These are phyloP conservation scores for Ladona fulva DNA, from an alignment of 1,140 invertebrate species.

Conservation along the genomic window DNA sequence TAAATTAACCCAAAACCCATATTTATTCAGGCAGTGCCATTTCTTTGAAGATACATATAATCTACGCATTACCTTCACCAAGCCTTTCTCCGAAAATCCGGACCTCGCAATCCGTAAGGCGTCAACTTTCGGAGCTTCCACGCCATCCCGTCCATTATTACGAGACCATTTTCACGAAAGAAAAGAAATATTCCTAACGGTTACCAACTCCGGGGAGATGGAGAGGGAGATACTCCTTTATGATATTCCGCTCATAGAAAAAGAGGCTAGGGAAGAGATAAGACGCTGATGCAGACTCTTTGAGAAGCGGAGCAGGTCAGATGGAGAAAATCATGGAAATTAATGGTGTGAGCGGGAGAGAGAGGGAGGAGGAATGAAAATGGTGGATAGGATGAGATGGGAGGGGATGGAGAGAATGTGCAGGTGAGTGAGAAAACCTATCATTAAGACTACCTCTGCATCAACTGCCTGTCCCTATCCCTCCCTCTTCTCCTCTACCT, in stretches of 20 bases:
- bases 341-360: background rate
- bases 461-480: background rate
- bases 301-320: background rate
- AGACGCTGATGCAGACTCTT: background rate
- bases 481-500: background rate
- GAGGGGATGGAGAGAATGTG: background rate
- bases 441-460: slow-evolving; percentile 5
- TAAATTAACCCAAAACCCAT: too few relatives aligned
- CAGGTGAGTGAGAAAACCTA: slow-evolving; percentile 8
- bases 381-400: background rate
- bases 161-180: too few relatives aligned
- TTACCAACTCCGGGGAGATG: too few relatives aligned
- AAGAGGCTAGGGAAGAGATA: background rate
- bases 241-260: background rate
- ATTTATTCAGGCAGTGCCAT: too few relatives aligned
- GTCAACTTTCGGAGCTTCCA: too few relatives aligned
- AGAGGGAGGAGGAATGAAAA: background rate
- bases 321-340: slow-evolving; percentile 6
- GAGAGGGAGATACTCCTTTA: background rate
- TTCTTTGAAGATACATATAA: too few relatives aligned
- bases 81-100: too few relatives aligned
- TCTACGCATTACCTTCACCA: too few relatives aligned
- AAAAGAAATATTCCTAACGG: too few relatives aligned
- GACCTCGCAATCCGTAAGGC: too few relatives aligned
- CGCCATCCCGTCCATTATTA: too few relatives aligned